A percentile compares a stretch with the other conserved stretches of the same genome.
phyloP scores from a whole-genome alignment of 2,888 invertebrate genomes.

The Craniophora ligustri region DNA sequence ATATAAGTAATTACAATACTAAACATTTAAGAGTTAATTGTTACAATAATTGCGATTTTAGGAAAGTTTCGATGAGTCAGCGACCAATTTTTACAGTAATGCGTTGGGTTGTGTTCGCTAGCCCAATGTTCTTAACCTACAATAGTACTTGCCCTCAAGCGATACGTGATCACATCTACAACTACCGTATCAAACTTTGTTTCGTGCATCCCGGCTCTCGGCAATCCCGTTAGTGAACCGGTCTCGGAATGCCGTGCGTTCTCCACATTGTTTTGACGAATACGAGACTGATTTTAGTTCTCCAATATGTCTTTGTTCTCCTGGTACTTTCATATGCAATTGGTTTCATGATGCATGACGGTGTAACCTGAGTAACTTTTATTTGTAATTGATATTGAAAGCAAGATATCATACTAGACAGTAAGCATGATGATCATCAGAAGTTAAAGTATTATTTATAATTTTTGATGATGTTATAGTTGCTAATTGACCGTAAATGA shows the following conservation, averaged over 20 bases:
- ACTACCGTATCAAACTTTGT: conserved; percentile 63
- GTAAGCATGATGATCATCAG: too few relatives aligned
- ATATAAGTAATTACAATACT: conserved; percentile 38
- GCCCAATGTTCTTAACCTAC: conserved; percentile 2
- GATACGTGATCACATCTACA: conserved; percentile 47
- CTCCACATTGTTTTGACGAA: conserved; percentile 66
- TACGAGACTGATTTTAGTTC: conserved; percentile 55
- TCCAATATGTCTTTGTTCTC: conserved; percentile 49
- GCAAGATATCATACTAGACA: not conserved
- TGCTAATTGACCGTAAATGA: not conserved
- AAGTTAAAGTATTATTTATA: too few relatives aligned
- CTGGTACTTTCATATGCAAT: conserved; percentile 31
- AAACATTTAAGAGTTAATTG: conserved; percentile 33
- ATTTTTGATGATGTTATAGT: too few relatives aligned
- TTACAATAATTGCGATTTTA: conserved; percentile 24
- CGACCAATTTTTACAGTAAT: too few relatives aligned
- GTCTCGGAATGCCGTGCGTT: conserved; percentile 68
- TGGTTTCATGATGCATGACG: conserved; percentile 11
- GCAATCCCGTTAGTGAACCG: conserved; percentile 78
- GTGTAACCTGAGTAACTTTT: not conserved
- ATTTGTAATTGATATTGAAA: not conserved
- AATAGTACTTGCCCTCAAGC: conserved; percentile 33
- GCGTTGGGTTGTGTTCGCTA: not conserved
- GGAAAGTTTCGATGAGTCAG: too few relatives aligned
- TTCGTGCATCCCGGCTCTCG: conserved; percentile 62